These are phyloP conservation scores for Megaustenia siamemsis DNA, from an alignment of 2,888 invertebrate genomes.

Conservation along the genomic window DNA sequence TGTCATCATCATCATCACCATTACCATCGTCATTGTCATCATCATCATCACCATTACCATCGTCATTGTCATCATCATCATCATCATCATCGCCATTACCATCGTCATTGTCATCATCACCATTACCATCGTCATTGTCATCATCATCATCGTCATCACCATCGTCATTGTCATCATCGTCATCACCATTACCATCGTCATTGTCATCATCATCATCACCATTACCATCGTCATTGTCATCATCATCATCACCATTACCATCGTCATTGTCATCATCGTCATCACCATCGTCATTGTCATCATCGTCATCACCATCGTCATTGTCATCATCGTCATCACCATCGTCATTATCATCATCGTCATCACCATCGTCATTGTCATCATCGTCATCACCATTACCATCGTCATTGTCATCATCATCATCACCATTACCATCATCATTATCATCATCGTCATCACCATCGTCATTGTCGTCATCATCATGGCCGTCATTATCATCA, in stretches of 20 bases:
- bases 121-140: slow-evolving; percentile 23
- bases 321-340: background rate
- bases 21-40: background rate
- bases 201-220: slow-evolving; percentile 8
- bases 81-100: slow-evolving; percentile 38
- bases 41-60: slow-evolving; percentile 29
- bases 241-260: slow-evolving; percentile 28
- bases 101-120: slow-evolving; percentile 5
- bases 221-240: background rate
- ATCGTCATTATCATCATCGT: background rate
- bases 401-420: no score
- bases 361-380: background rate
- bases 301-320: slow-evolving; percentile 9
- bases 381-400: no score
- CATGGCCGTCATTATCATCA: no score
- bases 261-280: slow-evolving; percentile 9
- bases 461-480: no score
- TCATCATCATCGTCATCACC: slow-evolving; percentile 22
- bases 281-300: slow-evolving; percentile 20
- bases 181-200: slow-evolving; percentile 4
- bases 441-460: no score
- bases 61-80: slow-evolving; percentile 42
- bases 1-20: background rate
- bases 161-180: slow-evolving; percentile 9
- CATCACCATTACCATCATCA: no score